Conservation (phyloP, 2,888 invertebrate species). For the Scelioninae gen. 1 region DNA sequence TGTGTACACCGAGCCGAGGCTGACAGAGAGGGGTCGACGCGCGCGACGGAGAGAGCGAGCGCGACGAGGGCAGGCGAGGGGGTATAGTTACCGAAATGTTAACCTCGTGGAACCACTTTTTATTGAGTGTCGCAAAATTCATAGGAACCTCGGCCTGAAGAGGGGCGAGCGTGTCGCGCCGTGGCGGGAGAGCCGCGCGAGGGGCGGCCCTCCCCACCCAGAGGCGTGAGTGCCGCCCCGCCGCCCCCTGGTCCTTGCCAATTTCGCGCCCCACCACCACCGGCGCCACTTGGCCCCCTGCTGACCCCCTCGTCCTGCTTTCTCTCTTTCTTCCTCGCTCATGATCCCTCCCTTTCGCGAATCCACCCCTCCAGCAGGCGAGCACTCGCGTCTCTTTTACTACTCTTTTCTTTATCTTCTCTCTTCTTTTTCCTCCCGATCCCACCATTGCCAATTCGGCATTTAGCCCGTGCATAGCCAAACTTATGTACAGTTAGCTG, state of each 20-base stretch:
- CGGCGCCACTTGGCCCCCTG: constrained; percentile 74
- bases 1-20: constrained; percentile 34
- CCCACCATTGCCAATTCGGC: constrained; percentile 53
- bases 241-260: constrained; percentile 79
- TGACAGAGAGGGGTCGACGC: constrained; percentile 29
- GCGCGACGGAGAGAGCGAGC: constrained; percentile 76
- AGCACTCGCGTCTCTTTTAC: constrained; percentile 38
- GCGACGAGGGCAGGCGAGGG: constrained; percentile 80
- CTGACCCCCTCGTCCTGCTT: constrained; percentile 73
- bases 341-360: constrained; percentile 35
- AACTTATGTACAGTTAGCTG: too few species aligned
- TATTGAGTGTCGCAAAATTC: constrained; percentile 87
- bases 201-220: constrained; percentile 68
- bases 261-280: constrained; percentile 79
- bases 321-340: constrained; percentile 18
- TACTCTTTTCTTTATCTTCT: constrained; percentile 35
- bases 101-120: constrained; percentile 88
- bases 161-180: constrained; percentile 76
- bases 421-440: constrained; percentile 48
- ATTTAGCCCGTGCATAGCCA: constrained; percentile 72
- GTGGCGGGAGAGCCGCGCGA: constrained; percentile 74
- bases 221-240: constrained; percentile 68
- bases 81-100: constrained; percentile 85
- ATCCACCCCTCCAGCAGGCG: constrained; percentile 41
- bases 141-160: constrained; percentile 85